Percentiles rank a stretch among this genome's conserved stretches.
Conservation (phyloP, 2,113 vertebrate species). For the Peucedramus taeniatus region DNA sequence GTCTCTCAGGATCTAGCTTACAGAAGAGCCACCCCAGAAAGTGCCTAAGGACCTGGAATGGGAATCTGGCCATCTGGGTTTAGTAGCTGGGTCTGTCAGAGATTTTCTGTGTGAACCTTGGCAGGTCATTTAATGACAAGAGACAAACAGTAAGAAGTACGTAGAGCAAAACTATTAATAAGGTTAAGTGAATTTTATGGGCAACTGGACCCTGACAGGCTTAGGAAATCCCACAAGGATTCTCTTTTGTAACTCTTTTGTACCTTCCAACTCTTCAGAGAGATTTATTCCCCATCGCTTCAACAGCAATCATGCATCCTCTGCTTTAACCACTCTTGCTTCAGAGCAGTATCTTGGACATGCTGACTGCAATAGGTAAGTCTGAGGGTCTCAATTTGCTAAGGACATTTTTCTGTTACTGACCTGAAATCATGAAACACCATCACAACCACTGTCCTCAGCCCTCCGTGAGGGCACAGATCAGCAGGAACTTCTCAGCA, state of each 20-base stretch:
- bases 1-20: not conserved
- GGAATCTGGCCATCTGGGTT: not conserved
- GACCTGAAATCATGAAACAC: not conserved
- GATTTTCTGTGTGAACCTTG: not conserved
- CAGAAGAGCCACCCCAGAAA: not conserved
- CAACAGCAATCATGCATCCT: not conserved
- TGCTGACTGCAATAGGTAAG: not conserved
- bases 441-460: not conserved
- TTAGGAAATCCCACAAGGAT: not conserved
- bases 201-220: not conserved
- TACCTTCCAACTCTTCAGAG: not conserved
- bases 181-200: not conserved
- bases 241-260: not conserved
- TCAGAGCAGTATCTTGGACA: not conserved
- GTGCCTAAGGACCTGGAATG: not conserved
- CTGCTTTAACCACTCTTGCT: not conserved
- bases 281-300: not conserved
- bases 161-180: not conserved
- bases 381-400: not conserved
- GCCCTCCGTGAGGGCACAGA: not conserved
- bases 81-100: not conserved
- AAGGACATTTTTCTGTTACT: not conserved
- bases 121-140: not conserved
- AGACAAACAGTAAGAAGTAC: not conserved
- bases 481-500: not conserved